Percentiles rank a stretch among this genome's conserved stretches.
phyloP scores from a whole-genome alignment of 1,140 invertebrate species.

The Aphaenogaster rudis region DNA sequence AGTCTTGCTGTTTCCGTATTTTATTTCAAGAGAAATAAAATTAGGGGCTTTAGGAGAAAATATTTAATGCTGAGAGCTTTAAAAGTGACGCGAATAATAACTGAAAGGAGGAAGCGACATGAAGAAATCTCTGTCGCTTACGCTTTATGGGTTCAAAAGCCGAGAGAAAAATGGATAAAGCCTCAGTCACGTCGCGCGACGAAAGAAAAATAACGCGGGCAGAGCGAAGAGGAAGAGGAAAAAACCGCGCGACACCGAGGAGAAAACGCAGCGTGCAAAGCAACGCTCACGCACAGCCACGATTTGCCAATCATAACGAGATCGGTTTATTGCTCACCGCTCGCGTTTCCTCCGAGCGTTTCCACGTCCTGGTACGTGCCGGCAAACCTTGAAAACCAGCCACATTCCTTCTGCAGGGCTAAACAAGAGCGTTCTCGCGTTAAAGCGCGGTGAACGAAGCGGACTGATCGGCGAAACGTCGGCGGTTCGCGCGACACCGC shows the following conservation, averaged over 20 bases:
- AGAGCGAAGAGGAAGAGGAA: background rate
- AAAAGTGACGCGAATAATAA: background rate
- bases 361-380: conserved; percentile 74
- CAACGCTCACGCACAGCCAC: background rate
- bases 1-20: background rate
- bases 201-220: background rate
- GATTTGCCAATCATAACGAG: conserved; percentile 73
- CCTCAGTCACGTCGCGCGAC: background rate
- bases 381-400: conserved; percentile 72
- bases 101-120: background rate
- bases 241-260: background rate
- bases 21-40: background rate
- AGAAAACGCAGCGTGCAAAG: conserved; percentile 24
- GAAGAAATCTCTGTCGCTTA: background rate
- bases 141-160: conserved; percentile 1
- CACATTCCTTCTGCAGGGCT: conserved; percentile 73
- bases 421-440: conserved; percentile 68
- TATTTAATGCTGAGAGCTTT: background rate
- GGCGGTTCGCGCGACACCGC: background rate
- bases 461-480: conserved; percentile 10
- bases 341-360: conserved; percentile 38
- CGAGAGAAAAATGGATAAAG: background rate
- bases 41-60: background rate
- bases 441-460: conserved; percentile 42
- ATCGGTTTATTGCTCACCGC: conserved; percentile 66